These are phyloP conservation scores for Pampus argenteus DNA, from an alignment of 2,797 vertebrate species.

Conservation along the genomic window DNA sequence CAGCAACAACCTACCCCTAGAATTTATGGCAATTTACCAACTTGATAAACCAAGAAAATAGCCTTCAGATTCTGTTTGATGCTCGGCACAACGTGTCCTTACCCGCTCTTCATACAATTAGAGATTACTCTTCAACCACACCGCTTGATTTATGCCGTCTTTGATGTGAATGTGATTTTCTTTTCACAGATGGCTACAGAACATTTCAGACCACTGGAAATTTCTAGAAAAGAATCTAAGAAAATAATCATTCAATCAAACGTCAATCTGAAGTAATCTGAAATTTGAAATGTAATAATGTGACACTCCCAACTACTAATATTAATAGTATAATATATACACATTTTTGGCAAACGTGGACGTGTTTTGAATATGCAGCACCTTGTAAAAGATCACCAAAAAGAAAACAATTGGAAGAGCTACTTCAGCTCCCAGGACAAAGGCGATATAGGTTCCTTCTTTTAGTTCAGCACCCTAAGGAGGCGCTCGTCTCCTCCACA, in stretches of 20 bases:
- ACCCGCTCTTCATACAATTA: conserved; percentile 20
- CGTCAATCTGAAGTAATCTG: not conserved
- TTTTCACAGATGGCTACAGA: not conserved
- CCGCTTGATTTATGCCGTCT: conserved; percentile 20
- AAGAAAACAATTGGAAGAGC: conserved; percentile 19
- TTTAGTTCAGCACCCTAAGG: conserved; percentile 35
- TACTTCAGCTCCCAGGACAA: conserved; percentile 23
- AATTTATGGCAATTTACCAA: conserved; percentile 49
- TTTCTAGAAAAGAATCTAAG: not conserved
- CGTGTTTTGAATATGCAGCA: conserved; percentile 19
- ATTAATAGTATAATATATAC: not conserved
- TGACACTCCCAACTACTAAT: not conserved
- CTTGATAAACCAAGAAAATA: conserved; percentile 43
- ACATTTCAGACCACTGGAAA: accelerated
- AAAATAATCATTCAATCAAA: not conserved
- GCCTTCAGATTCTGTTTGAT: conserved; percentile 39
- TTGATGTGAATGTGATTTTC: not conserved
- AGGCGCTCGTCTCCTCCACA: conserved; percentile 35
- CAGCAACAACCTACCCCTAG: conserved; percentile 34
- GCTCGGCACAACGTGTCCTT: conserved; percentile 8
- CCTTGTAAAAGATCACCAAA: conserved; percentile 4
- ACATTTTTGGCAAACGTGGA: not conserved
- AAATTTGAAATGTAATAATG: not conserved
- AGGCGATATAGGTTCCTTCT: conserved; percentile 40
- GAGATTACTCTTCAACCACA: conserved; percentile 1